Evolutionary conservation across 2,797 vertebrate genomes (phyloP).

Genomic region (Hemitrygon akajei): DNA sequence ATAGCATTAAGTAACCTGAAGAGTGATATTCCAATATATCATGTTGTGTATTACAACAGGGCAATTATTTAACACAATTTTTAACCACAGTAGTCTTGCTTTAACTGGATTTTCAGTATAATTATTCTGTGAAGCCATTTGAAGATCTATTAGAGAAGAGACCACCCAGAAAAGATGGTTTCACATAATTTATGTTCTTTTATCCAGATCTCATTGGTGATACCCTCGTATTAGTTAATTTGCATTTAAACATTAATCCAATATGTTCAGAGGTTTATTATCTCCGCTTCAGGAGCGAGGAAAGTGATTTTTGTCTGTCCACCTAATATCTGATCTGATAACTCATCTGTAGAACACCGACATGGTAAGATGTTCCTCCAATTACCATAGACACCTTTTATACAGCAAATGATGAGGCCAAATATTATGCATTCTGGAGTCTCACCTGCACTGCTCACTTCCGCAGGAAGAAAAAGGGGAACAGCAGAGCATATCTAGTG

Average conservation of each 20-base stretch:
- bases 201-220: background rate
- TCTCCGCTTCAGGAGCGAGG: background rate
- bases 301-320: background rate
- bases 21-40: background rate
- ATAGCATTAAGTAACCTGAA: background rate
- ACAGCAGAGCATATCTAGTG: background rate
- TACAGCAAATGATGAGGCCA: background rate
- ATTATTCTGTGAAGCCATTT: background rate
- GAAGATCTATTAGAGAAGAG: background rate
- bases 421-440: background rate
- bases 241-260: background rate
- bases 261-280: background rate
- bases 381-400: background rate
- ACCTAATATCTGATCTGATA: background rate
- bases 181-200: background rate
- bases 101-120: background rate
- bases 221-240: background rate
- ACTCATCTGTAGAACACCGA: background rate
- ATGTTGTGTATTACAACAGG: background rate
- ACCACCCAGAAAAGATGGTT: background rate
- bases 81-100: background rate
- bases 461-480: background rate
- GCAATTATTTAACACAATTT: background rate
- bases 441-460: background rate
- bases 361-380: background rate